Evolutionary conservation across 2,797 vertebrate species (phyloP).

Genomic region (Gadopsis marmoratus): DNA sequence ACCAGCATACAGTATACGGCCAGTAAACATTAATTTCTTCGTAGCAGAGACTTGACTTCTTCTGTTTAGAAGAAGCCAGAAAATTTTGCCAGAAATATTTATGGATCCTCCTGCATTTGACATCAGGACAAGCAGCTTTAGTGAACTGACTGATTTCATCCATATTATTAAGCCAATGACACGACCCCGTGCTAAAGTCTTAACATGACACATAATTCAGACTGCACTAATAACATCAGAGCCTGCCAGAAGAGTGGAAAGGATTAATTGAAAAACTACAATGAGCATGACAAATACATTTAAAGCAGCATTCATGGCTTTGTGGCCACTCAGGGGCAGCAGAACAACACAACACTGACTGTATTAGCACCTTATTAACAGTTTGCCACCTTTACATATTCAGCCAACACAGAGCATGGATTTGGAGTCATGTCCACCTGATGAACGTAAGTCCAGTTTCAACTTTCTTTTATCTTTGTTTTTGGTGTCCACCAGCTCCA

Average conservation of each 20-base stretch:
- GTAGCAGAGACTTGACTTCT: not conserved
- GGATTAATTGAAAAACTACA: not conserved
- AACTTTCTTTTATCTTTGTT: not conserved
- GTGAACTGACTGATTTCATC: not conserved
- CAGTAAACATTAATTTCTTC: not conserved
- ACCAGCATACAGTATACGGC: not conserved
- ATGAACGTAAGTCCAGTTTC: not conserved
- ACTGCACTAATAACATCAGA: not conserved
- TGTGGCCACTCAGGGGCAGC: not conserved
- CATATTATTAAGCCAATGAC: not conserved
- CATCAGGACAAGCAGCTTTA: not conserved
- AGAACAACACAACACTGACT: not conserved
- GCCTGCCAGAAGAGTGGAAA: not conserved
- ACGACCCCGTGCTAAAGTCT: not conserved
- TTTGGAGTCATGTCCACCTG: not conserved
- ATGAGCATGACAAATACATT: not conserved
- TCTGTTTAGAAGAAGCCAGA: no score
- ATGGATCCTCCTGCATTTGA: no score
- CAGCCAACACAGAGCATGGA: not conserved
- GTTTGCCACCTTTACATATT: not conserved
- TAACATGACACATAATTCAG: not conserved
- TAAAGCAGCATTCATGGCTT: not conserved
- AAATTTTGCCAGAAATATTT: not conserved
- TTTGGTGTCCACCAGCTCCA: not conserved
- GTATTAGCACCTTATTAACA: not conserved